These are phyloP conservation scores for Isichthys henryi DNA, from an alignment of 2,113 vertebrate species.

Conservation along the genomic window DNA sequence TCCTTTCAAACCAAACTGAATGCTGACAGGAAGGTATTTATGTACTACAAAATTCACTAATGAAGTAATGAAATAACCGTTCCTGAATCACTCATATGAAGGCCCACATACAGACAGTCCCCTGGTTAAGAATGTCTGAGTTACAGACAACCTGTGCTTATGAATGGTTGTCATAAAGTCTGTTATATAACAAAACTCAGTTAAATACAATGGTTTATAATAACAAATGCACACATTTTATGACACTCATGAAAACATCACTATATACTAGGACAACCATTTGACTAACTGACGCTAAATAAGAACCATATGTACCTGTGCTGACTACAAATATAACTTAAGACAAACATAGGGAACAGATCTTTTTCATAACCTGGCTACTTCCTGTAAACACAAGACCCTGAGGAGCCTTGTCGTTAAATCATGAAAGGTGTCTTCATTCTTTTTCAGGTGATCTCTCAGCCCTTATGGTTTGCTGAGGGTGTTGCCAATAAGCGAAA, in stretches of 20 bases:
- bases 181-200: neutral
- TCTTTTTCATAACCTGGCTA: neutral
- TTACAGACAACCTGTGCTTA: neutral
- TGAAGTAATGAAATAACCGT: neutral
- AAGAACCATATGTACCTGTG: neutral
- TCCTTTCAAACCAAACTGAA: slow-evolving; percentile 53
- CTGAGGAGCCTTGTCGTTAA: neutral
- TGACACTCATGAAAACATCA: neutral
- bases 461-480: slow-evolving; percentile 70
- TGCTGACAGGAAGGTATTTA: slow-evolving; percentile 68
- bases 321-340: neutral
- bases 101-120: neutral
- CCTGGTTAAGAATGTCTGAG: neutral
- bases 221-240: neutral
- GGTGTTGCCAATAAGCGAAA: slow-evolving; percentile 63
- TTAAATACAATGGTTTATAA: neutral
- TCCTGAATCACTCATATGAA: neutral
- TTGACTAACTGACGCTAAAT: neutral
- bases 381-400: neutral
- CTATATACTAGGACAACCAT: neutral
- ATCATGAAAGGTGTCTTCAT: neutral
- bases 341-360: neutral
- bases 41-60: neutral
- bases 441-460: slow-evolving; percentile 55
- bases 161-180: neutral